Evolutionary conservation across 1,140 invertebrate genomes (phyloP).

Genomic region (Calephelis nemesis): DNA sequence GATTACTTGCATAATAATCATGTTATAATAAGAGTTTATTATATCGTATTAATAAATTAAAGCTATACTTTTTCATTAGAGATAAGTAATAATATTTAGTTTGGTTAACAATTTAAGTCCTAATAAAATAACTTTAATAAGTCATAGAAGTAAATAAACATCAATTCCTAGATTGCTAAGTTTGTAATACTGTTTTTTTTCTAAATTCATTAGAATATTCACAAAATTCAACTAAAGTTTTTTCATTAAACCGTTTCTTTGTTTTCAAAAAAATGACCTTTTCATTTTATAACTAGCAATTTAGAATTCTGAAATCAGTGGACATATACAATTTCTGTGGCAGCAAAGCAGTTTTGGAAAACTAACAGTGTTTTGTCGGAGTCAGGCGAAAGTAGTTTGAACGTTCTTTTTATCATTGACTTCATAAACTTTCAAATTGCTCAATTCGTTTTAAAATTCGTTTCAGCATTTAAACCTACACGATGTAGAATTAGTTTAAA

Average conservation of each 20-base stretch:
- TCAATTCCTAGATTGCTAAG: background rate
- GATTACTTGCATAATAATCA: no score
- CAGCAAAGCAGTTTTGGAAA: background rate
- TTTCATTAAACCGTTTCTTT: background rate
- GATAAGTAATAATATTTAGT: background rate
- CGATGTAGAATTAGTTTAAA: no score
- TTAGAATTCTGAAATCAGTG: background rate
- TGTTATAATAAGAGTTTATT: background rate
- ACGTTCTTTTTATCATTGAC: no score
- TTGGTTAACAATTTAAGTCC: slow-evolving; percentile 7
- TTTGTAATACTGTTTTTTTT: background rate
- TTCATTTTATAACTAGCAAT: background rate
- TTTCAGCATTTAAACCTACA: no score
- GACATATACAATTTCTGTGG: background rate
- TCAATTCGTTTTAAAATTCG: no score
- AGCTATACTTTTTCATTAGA: slow-evolving; percentile 1
- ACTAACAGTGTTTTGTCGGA: no score
- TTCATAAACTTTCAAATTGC: no score
- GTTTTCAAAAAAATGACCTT: background rate
- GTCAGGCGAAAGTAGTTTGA: no score
- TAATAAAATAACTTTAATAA: background rate
- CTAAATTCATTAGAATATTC: background rate
- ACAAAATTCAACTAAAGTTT: background rate
- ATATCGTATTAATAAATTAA: slow-evolving; percentile 2
- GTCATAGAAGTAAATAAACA: slow-evolving; percentile 8